A percentile compares a stretch with the other conserved stretches of the same genome.
Evolutionary conservation across 2,113 vertebrate species (phyloP).

Genomic region (Aptenodytes patagonicus): DNA sequence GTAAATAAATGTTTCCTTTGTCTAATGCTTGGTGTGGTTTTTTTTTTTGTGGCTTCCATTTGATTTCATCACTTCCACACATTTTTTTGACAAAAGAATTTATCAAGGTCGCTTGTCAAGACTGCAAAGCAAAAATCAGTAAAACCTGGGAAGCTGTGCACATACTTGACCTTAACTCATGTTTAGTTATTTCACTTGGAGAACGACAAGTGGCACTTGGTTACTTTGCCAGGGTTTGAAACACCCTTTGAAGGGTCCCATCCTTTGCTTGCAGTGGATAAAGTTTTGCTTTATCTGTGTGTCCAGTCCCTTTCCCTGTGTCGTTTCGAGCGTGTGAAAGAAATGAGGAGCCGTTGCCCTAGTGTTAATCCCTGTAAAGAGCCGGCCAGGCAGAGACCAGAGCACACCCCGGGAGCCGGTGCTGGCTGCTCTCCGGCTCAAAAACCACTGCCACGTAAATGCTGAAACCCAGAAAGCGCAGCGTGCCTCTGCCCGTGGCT

Average conservation of each 20-base stretch:
- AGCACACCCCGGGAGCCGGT: background rate
- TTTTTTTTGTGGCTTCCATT: background rate
- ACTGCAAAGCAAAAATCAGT: background rate
- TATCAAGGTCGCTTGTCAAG: background rate
- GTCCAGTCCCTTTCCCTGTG: background rate
- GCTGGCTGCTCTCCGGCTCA: background rate
- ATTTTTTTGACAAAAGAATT: background rate
- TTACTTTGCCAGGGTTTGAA: background rate
- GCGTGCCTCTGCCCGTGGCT: rapidly evolving
- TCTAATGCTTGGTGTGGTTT: background rate
- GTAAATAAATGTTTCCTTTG: background rate
- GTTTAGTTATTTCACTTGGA: background rate
- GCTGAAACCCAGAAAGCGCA: too few species aligned
- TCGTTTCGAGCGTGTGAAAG: rapidly evolving
- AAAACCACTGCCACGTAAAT: too few species aligned
- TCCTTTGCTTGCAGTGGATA: background rate
- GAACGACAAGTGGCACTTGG: background rate
- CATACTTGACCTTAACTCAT: background rate
- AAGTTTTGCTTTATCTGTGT: background rate
- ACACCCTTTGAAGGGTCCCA: background rate
- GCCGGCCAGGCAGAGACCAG: background rate
- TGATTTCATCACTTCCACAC: background rate
- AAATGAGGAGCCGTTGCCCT: background rate
- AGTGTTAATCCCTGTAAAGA: background rate
- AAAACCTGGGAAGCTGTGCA: background rate